Base-by-base conservation (phyloP, 2,113 vertebrate genomes). In the Anthoscopus minutus region DNA sequence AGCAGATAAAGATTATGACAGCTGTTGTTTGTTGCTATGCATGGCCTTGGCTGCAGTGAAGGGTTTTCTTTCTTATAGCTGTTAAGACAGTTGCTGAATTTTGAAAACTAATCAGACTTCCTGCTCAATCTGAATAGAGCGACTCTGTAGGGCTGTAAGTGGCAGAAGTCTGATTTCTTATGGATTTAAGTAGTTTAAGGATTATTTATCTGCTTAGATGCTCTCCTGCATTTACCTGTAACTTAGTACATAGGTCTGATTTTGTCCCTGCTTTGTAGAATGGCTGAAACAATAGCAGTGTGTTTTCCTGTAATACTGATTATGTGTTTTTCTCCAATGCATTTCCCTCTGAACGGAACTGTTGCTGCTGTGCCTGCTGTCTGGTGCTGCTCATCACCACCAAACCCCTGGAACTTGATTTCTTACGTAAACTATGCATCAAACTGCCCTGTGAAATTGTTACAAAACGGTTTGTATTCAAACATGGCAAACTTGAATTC, bases 281-380 rank as follows among this genome's bases (percentile, higher is more conserved):
- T 60, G 86, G 71, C 79, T 96, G 69, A 93, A 86, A 31, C 33
- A 37, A 8, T 35, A 23, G 27, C 17, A 7, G 14, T 23, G 11
- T 62, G 30, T 88, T 94, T 98, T 98, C 98, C 98, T 98, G 99
- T 98, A 99, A 99, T 98, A 98, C 99, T 99, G 99, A 99, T 99
- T 97, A 99, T 98, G 98, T 98, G 97, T 99, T 99, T 98, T 98
- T 96, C 98, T 98, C 98, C 97, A 98, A 95, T 98, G 97, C 98
- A 97, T 99, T 97, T 98, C 97, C 97, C 98, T 98, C 98, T 97
- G 98, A 98, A 97, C 83, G 97, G 98, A 98, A 98, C 98, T 97
- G 85, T 98, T 98, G 98, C 97, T 98, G 98, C 98, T 97, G 97
- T 98, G 98, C 97, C 98, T 98, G 98, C 97, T 95, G 97, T 94